These are phyloP conservation scores for Mya arenaria DNA, from an alignment of 1,140 invertebrate genomes.

Conservation along the genomic window DNA sequence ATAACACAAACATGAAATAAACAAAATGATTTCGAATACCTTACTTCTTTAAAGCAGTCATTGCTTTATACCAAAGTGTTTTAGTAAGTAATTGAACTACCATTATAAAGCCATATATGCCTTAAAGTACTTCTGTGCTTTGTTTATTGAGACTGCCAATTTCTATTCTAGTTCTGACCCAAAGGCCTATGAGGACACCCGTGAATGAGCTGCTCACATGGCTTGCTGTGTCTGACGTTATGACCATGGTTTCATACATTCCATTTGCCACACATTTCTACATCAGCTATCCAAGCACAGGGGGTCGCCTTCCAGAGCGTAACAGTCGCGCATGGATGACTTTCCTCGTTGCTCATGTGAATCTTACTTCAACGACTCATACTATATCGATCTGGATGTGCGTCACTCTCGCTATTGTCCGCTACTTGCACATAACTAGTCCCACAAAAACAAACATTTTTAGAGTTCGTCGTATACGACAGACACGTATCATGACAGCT, in stretches of 20 bases:
- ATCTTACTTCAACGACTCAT: conserved; percentile 91
- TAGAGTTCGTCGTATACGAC: conserved; percentile 83
- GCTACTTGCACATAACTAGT: conserved; percentile 91
- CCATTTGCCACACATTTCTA: conserved; percentile 89
- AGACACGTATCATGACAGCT: conserved; percentile 86
- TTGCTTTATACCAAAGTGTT: no score
- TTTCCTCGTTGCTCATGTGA: conserved; percentile 78
- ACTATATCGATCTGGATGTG: conserved; percentile 97
- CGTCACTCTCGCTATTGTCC: conserved; percentile 94
- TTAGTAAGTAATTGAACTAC: no score
- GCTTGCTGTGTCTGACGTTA: conserved; percentile 91
- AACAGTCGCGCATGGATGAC: conserved; percentile 75
- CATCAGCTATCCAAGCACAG: conserved; percentile 62
- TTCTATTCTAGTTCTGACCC: conserved; percentile 85
- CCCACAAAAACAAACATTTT: conserved; percentile 87
- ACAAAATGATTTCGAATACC: no score
- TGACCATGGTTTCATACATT: conserved; percentile 94
- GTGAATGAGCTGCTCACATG: conserved; percentile 93
- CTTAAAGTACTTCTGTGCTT: no score
- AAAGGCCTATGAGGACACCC: conserved; percentile 91
- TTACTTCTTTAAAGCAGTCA: no score
- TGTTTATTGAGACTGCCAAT: no score
- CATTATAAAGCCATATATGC: no score
- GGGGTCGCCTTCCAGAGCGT: conserved; percentile 61
- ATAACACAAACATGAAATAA: no score